phyloP scores from a whole-genome alignment of 1,140 invertebrate species.

The Antheraea pernyi region DNA sequence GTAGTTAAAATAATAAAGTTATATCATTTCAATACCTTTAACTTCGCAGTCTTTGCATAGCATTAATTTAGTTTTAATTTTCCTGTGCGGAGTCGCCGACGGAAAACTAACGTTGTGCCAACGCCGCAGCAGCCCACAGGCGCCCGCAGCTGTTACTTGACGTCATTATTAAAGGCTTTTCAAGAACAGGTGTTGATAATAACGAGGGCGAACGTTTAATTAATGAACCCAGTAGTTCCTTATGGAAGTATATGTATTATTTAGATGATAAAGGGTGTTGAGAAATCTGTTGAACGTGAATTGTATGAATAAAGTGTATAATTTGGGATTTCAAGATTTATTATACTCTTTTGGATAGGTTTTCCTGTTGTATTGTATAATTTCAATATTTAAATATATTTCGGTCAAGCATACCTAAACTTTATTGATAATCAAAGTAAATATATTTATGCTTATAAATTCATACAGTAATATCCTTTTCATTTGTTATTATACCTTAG shows the following conservation, averaged over 20 bases:
- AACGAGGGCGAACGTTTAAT: slow-evolving; percentile 72
- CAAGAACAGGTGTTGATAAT: slow-evolving; percentile 75
- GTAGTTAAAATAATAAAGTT: slow-evolving; percentile 4
- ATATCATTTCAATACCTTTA: not conserved
- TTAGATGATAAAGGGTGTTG: not conserved
- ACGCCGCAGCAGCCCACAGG: slow-evolving; percentile 27
- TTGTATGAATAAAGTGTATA: too few species aligned
- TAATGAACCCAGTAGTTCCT: slow-evolving; percentile 48
- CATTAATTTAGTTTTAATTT: slow-evolving; percentile 65
- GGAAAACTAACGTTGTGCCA: slow-evolving; percentile 45
- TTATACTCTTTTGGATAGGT: too few species aligned
- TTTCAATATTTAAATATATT: too few species aligned
- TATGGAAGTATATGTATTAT: slow-evolving; percentile 4
- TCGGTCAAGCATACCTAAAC: too few species aligned
- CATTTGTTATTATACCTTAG: too few species aligned
- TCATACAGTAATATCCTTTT: too few species aligned
- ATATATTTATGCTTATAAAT: too few species aligned
- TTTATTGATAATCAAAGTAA: too few species aligned
- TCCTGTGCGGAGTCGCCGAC: slow-evolving; percentile 26
- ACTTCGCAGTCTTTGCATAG: slow-evolving; percentile 12
- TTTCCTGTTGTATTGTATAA: too few species aligned
- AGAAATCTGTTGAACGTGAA: not conserved
- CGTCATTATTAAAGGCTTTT: slow-evolving; percentile 75
- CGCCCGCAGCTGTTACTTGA: slow-evolving; percentile 59
- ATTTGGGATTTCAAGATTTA: too few species aligned